Evolutionary conservation across 2,113 vertebrate species (phyloP), one percentile per base, ranked within the genome.

Genomic region (Pterocles burchelli): DNA sequence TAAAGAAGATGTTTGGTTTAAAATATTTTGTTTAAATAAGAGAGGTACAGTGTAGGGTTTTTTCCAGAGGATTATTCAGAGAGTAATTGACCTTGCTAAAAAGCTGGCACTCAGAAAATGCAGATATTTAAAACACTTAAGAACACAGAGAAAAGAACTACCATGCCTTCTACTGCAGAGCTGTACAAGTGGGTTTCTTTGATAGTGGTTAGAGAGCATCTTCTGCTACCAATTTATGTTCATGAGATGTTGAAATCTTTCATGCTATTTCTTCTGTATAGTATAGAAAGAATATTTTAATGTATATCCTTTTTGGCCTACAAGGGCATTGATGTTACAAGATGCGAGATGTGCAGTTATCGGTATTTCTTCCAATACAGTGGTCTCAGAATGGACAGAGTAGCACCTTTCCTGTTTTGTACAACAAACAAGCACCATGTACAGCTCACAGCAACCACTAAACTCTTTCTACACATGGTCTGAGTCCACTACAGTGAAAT

Each of bases 111-210:
- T 58, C 58, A 46, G 74, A 74, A 81, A 91, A 76, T 49, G 21
- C 25, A 62, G 49, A 10, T 13, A 29, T 55, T 88, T 83, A 49
- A 81, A 94, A 36, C 25, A 4, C 24, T 17, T 41, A 52, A 54
- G 17, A 75, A 54, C 17, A 9, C 2, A 46, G 71, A 79, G 46
- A 49, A 85, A 38, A 33, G 81, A 43, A 33, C 17, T 21, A 0
- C 51, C 9, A 8, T 46, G 62, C 38, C 67, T 83, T 94, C 62
- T 91, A n/a, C 78, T 82, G 34, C 67, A 94, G 58, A 91, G 51
- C 59, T 89, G 85, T 85, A 66, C 78, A 62, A 33, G 51, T 38
- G 25, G 4, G 7, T 62, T 81, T 49, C 24, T 91, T 79, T 62
- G n/a, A 11, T 15, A 38, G 66, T 65, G 41, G 15, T 57, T 65